Evolutionary conservation across 1,140 invertebrate species (phyloP).

Genomic region (Drosophila carrolli): DNA sequence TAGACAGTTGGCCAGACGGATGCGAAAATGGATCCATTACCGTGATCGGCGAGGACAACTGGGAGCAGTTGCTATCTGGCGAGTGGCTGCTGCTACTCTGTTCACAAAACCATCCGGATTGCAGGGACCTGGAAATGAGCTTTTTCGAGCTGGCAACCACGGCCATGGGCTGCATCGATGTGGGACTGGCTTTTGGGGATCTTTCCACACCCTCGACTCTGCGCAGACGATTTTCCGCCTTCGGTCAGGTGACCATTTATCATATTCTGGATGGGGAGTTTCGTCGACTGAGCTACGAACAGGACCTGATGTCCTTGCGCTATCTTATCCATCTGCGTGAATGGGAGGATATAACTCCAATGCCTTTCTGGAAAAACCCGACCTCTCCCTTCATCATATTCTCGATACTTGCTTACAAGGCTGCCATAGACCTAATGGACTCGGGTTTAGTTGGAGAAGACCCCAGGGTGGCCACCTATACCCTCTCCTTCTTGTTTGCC

Average conservation of each 20-base stretch:
- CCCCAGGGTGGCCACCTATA: neutral
- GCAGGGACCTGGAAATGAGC: neutral
- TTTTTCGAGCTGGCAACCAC: neutral
- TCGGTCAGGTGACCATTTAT: neutral
- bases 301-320: neutral
- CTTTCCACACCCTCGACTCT: neutral
- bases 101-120: neutral
- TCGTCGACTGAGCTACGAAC: neutral
- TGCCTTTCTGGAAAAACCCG: conserved; percentile 11
- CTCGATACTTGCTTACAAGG: neutral
- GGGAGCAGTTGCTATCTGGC: neutral
- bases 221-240: neutral
- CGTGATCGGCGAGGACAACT: neutral
- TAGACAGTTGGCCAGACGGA: too few relatives aligned
- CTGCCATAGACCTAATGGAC: neutral
- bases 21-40: neutral
- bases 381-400: conserved; percentile 1
- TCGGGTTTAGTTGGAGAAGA: neutral
- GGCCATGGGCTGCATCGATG: neutral
- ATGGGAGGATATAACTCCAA: neutral
- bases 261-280: conserved; percentile 22
- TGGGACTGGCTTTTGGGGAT: conserved; percentile 15
- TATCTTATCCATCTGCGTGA: neutral
- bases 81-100: conserved; percentile 17
- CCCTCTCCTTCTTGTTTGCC: too few relatives aligned